A percentile compares a stretch with the other conserved stretches of the same genome.
phyloP scores from a whole-genome alignment of 2,797 vertebrate genomes.

The Crocidura indochinensis region DNA sequence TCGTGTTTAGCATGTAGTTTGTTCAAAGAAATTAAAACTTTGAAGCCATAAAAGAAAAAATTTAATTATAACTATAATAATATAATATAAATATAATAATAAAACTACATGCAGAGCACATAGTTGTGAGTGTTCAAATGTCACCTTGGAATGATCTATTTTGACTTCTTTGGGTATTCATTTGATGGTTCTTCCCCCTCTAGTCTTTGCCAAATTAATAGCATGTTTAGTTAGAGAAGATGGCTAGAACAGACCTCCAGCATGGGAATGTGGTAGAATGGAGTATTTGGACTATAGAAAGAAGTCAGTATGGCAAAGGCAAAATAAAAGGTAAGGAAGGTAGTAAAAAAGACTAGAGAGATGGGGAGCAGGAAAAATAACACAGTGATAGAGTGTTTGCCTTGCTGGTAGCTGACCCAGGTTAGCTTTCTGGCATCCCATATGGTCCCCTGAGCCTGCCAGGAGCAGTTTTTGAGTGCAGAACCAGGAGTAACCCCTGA shows the following conservation, averaged over 20 bases:
- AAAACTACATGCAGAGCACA: slow-evolving; percentile 11
- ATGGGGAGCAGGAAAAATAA: no score
- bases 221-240: neutral
- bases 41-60: neutral
- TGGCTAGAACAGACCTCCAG: neutral
- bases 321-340: neutral
- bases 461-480: no score
- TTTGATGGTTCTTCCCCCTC: neutral
- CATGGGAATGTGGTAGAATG: neutral
- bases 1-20: slow-evolving; percentile 6
- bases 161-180: neutral
- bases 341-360: neutral
- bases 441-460: no score
- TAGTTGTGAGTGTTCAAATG: neutral
- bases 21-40: slow-evolving; percentile 31
- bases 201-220: slow-evolving; percentile 26
- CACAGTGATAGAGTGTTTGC: no score
- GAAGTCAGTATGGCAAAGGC: neutral
- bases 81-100: no score
- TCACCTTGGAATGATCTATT: slow-evolving; percentile 4
- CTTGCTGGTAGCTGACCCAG: no score
- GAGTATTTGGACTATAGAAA: neutral
- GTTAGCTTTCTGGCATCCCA: no score
- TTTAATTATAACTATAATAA: no score
- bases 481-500: no score